phyloP scores from a whole-genome alignment of 2,113 vertebrate genomes.

The Pteropus alecto region DNA sequence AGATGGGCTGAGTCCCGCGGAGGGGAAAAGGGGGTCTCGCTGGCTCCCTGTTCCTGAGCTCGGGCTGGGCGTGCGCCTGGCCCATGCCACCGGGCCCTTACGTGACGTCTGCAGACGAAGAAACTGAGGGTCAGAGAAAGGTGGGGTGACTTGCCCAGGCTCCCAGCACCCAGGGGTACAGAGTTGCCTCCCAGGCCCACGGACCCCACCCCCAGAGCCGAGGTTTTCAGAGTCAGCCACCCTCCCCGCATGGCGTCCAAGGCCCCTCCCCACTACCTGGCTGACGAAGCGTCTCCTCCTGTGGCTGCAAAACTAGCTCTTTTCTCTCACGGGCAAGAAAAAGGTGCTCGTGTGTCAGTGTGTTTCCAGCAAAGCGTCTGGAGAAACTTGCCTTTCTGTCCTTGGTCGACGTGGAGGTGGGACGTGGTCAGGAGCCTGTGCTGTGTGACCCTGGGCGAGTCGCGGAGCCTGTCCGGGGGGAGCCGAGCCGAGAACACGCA shows the following conservation, averaged over 20 bases:
- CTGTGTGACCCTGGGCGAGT: not conserved
- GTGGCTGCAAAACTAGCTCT: not conserved
- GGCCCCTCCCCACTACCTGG: no score
- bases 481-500: not conserved
- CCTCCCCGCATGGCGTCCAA: not conserved
- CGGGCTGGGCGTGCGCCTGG: accelerated
- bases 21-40: accelerated
- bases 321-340: not conserved
- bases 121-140: not conserved
- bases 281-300: not conserved
- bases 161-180: not conserved
- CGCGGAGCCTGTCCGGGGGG: not conserved
- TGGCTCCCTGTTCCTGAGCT: accelerated
- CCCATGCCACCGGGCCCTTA: accelerated
- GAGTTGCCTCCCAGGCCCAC: not conserved
- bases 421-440: not conserved
- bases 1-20: not conserved
- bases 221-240: not conserved
- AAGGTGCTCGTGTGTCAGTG: accelerated
- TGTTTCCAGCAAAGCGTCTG: accelerated
- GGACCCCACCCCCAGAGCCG: not conserved
- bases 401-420: accelerated
- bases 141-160: not conserved
- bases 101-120: not conserved
- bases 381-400: not conserved